Evolutionary conservation across 1,140 invertebrate species (phyloP).

Genomic region (Himalopsyche phryganea): DNA sequence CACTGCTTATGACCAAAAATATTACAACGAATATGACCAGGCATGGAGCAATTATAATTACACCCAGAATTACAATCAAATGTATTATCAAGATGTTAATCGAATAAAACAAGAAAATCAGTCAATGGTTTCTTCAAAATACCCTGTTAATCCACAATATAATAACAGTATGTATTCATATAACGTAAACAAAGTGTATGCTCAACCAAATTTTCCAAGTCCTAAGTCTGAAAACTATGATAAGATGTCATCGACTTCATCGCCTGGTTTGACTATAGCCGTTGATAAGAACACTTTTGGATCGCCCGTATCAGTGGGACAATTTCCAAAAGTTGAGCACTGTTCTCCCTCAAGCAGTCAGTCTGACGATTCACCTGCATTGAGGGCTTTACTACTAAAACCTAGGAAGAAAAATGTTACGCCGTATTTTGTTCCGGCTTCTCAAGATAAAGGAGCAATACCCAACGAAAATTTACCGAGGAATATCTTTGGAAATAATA

Average conservation of each 20-base stretch:
- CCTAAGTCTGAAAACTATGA: constrained; percentile 20
- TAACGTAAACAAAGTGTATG: constrained; percentile 1
- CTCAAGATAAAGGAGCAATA: too few relatives aligned
- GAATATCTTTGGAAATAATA: too few relatives aligned
- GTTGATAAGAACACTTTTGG: constrained; percentile 1
- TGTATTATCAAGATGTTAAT: background rate
- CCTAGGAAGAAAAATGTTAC: constrained; percentile 44
- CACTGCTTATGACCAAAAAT: background rate
- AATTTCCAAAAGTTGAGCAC: constrained; percentile 5
- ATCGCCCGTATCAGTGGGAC: background rate
- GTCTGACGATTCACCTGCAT: constrained; percentile 39
- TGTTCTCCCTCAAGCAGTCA: constrained; percentile 1
- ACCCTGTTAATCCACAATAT: background rate
- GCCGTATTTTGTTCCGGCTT: constrained; percentile 10
- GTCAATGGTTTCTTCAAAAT: background rate
- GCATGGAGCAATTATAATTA: constrained; percentile 1
- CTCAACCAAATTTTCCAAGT: constrained; percentile 14
- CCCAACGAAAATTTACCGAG: too few relatives aligned
- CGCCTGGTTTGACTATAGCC: constrained; percentile 4
- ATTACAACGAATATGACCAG: background rate
- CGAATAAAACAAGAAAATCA: background rate
- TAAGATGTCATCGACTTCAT: constrained; percentile 15
- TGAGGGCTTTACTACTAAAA: constrained; percentile 50
- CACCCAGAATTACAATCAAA: constrained; percentile 6
- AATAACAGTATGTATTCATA: background rate